Conservation (phyloP, 2,797 vertebrate species). For the Xenopus petersii region DNA sequence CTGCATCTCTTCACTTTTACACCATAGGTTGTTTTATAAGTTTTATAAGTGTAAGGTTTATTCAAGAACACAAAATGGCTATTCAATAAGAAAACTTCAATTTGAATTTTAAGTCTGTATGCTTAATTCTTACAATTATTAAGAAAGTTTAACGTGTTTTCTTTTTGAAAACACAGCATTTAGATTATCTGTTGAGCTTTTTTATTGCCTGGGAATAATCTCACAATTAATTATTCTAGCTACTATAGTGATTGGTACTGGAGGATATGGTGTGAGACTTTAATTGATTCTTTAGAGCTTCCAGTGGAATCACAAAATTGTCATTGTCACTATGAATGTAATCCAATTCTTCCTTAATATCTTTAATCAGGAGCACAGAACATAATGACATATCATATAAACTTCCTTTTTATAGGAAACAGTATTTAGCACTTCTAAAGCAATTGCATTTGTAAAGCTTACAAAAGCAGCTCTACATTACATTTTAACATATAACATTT, state of each 20-base stretch:
- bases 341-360: slow-evolving; percentile 6
- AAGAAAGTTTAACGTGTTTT: slow-evolving; percentile 20
- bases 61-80: neutral
- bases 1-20: too few relatives aligned
- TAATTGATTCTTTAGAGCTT: slow-evolving; percentile 27
- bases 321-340: slow-evolving; percentile 9
- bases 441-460: too few relatives aligned
- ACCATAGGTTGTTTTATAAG: too few relatives aligned
- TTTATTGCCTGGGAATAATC: slow-evolving; percentile 27
- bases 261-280: slow-evolving; percentile 19
- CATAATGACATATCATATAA: neutral
- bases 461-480: too few relatives aligned
- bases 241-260: slow-evolving; percentile 11
- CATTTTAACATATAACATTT: too few relatives aligned
- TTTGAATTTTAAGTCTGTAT: slow-evolving; percentile 12
- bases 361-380: neutral
- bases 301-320: slow-evolving; percentile 1
- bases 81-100: slow-evolving; percentile 1
- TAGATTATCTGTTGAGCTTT: slow-evolving; percentile 23
- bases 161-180: slow-evolving; percentile 15
- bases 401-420: neutral
- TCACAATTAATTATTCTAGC: slow-evolving; percentile 23
- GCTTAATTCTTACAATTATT: slow-evolving; percentile 1
- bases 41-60: neutral
- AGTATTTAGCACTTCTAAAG: neutral